These are phyloP conservation scores for Pelodiscus sinensis DNA, from an alignment of 2,113 vertebrate species.

Conservation along the genomic window DNA sequence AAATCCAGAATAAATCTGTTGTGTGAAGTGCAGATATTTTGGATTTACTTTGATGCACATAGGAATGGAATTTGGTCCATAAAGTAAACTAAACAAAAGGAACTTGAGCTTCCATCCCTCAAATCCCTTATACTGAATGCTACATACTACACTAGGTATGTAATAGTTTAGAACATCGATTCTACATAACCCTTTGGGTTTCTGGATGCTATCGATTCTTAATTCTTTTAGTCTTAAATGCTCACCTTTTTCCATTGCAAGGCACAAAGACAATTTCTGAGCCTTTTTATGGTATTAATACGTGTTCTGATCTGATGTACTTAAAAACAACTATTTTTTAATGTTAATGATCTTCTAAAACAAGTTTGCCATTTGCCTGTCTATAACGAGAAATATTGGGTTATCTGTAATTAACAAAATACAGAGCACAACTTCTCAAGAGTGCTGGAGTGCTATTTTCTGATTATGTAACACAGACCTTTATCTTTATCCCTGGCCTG, in stretches of 20 bases:
- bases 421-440: not conserved
- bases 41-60: not conserved
- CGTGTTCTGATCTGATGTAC: not conserved
- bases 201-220: not conserved
- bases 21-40: not conserved
- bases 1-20: not conserved
- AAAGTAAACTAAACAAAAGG: not conserved
- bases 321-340: not conserved
- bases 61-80: not conserved
- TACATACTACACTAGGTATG: not conserved
- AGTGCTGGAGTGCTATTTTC: not conserved
- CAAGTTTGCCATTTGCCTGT: not conserved
- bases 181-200: not conserved
- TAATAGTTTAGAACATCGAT: not conserved
- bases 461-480: not conserved
- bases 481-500: not conserved
- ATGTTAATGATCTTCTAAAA: not conserved
- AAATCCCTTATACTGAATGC: not conserved
- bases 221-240: not conserved
- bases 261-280: not conserved
- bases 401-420: not conserved
- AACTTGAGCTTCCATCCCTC: not conserved
- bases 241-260: not conserved
- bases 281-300: not conserved
- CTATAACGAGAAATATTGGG: not conserved